phyloP scores from a whole-genome alignment of 2,888 invertebrate genomes.

The Chrysolina oricalcia region DNA sequence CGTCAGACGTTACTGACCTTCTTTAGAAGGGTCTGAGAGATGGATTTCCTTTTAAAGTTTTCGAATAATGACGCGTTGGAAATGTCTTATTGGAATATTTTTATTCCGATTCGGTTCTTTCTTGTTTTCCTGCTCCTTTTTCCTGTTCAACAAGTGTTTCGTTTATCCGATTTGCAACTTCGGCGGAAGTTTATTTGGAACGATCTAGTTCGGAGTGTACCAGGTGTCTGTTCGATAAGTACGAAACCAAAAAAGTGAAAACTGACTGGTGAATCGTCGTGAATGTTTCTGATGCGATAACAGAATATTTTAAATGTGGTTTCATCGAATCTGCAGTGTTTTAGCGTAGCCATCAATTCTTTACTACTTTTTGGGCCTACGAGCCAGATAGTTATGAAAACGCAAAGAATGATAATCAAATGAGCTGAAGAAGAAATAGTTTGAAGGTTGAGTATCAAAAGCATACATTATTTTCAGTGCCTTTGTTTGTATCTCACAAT shows the following conservation, averaged over 20 bases:
- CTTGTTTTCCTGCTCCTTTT: conserved; percentile 35
- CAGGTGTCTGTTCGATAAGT: background rate
- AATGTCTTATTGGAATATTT: conserved; percentile 58
- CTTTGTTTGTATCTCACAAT: too few relatives aligned
- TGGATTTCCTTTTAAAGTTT: conserved; percentile 56
- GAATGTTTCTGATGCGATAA: background rate
- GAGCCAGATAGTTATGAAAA: too few relatives aligned
- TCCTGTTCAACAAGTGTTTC: conserved; percentile 49
- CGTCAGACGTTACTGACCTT: conserved; percentile 52
- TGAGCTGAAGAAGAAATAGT: too few relatives aligned
- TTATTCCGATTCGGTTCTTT: conserved; percentile 43
- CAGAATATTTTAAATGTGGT: too few relatives aligned
- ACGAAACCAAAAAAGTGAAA: background rate
- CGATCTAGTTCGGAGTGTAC: conserved; percentile 10
- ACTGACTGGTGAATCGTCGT: background rate
- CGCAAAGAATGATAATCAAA: too few relatives aligned
- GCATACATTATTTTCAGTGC: too few relatives aligned
- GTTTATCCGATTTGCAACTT: conserved; percentile 28
- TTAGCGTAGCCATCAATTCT: too few relatives aligned
- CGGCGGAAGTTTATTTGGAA: conserved; percentile 16
- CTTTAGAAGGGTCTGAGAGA: conserved; percentile 50
- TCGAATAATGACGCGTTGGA: conserved; percentile 56
- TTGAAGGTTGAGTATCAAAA: too few relatives aligned
- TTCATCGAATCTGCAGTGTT: too few relatives aligned
- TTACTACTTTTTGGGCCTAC: too few relatives aligned